Base-by-base conservation (phyloP, 2,797 vertebrate species). In the Falco naumanni region DNA sequence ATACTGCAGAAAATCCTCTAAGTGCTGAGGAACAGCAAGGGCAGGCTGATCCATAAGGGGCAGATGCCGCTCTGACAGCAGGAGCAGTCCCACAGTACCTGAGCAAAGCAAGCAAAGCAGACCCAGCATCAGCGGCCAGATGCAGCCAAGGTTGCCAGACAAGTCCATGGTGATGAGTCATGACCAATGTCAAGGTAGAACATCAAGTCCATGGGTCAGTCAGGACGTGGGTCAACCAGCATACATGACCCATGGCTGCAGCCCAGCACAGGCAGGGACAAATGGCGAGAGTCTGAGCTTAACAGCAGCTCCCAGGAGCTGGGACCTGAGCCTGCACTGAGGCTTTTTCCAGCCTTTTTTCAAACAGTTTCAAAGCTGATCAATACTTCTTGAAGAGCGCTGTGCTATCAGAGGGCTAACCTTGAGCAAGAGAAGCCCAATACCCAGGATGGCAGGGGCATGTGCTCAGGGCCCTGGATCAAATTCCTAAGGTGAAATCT, bases 131-230 rank as follows among this genome's bases (percentile, higher is more conserved):
- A 24, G 33, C 1, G 4, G 21, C 26, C 41, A 70, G 4, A 13
- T 59, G 39, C 21, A 66, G 11, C 14, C 13, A 3, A 81, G 28
- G 22, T 7, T 39, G 21, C 31, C 57, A 37, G 45, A 60, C 7
- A 9, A 50, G 21, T 29, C 39, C n/a, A 4, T 41, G 34, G 45
- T 15, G 53, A 43, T 31, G 33, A 66, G 60, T 9, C 26, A 74
- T 0, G 0, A 11, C 18, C 47, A 29, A 4, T 4, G 34, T 31
- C 28, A 22, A 16, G 17, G 26, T 70, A 72, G 82, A 24, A 16
- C 16, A 15, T 28, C 11, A 39, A 68, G 41, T 45, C 45, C 19
- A 4, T 26, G 37, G 61, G 18, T 64, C 45, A 11, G 33, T 48
- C 37, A 60, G 19, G 51, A 9, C 57, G 10, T 48, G 47, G 21